Evolutionary conservation across 2,888 invertebrate species (phyloP), one percentile per base, ranked within the genome.

Genomic region (Noctuana brunneofusca): DNA sequence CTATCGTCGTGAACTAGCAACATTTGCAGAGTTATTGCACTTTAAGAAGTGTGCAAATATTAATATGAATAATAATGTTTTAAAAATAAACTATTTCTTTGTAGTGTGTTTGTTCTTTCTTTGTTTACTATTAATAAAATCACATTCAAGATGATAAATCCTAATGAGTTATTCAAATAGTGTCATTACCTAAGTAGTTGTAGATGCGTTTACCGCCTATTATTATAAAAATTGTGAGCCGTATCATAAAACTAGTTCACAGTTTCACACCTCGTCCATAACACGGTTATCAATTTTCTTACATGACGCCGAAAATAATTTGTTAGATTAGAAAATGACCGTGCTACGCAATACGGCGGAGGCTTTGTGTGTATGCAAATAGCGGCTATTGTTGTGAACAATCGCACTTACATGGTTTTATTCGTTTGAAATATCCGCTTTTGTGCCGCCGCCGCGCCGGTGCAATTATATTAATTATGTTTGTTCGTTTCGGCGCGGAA

Each of bases 381-480:
- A 76, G 48, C 62, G 27, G 58, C 43, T 49, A 64, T 64, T 65
- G 71, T 63, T 69, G 71, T 74, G 67, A 65, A 58, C 65, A 59
- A 62, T 63, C 63, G 64, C 67, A 69, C 64, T 68, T 66, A 67
- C 69, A 60, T 64, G 62, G 68, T 62, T 65, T 67, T 53, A 53
- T 53, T 66, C 66, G 64, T 67, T 64, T 35, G 64, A 67, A 53
- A 60, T 32, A 49, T 49, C 58, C 60, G 63, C 56, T 68, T 69
- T 73, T 71, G 68, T 70, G 69, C 46, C 58, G 67, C 70, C 71
- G 68, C 54, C 64, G 69, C 58, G 67, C 70, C 71, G 68, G 55
- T 64, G 69, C 73, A 69, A 75, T 77, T 74, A 73, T 65, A 65
- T 71, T 73, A 76, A 77, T 77, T 74, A 73, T 75, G 68, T 77